A percentile compares a stretch with the other conserved stretches of the same genome.
phyloP scores from a whole-genome alignment of 2,888 invertebrate genomes.

The Nebria brevicollis region DNA sequence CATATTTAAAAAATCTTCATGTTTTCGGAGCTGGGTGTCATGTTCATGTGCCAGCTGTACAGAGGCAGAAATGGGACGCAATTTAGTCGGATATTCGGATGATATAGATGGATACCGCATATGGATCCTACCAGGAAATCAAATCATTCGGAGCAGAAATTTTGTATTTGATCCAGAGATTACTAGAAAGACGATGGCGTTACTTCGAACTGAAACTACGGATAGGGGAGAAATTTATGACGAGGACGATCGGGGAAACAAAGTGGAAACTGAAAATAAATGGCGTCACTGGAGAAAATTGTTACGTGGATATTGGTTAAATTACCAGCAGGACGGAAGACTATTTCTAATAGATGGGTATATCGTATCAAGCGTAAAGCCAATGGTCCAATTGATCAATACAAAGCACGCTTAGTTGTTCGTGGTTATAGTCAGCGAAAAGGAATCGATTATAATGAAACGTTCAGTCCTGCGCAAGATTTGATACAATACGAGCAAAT shows the following conservation, averaged over 20 bases:
- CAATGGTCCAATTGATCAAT: conserved; percentile 30
- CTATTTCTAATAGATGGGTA: not conserved
- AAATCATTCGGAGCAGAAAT: conserved; percentile 23
- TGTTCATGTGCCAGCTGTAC: conserved; percentile 54
- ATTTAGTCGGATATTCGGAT: conserved; percentile 57
- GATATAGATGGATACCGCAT: conserved; percentile 30
- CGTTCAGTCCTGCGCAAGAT: conserved; percentile 53
- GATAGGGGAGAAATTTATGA: too few species aligned
- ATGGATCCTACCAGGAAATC: conserved; percentile 16
- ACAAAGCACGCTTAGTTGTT: conserved; percentile 54
- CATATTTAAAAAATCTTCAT: conserved; percentile 7
- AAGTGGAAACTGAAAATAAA: not conserved
- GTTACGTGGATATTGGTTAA: not conserved
- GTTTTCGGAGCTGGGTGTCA: conserved; percentile 25
- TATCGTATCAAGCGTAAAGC: not conserved
- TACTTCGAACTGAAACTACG: conserved; percentile 12
- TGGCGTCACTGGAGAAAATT: not conserved
- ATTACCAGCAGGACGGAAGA: not conserved
- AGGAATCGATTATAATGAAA: conserved; percentile 54
- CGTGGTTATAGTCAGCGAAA: conserved; percentile 51
- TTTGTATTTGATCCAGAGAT: conserved; percentile 20
- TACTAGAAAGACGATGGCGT: not conserved
- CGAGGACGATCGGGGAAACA: too few species aligned
- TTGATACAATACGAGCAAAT: conserved; percentile 51
- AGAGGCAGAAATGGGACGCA: conserved; percentile 53